These are phyloP conservation scores for Danio kyathit DNA, from an alignment of 2,797 vertebrate species.

Conservation along the genomic window DNA sequence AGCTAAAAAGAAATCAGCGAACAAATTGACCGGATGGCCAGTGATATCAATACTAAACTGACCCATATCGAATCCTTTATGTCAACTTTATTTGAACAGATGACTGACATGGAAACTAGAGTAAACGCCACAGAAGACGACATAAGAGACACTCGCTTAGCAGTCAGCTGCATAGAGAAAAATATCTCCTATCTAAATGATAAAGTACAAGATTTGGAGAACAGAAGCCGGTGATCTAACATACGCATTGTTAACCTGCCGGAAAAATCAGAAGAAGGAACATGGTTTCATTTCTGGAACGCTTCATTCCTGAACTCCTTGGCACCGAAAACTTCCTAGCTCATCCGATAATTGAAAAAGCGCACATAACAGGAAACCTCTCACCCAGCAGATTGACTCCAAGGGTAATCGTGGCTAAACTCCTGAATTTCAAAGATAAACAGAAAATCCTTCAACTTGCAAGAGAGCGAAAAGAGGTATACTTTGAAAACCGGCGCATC, in stretches of 20 bases:
- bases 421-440: not conserved
- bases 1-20: no score
- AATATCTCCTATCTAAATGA: not conserved
- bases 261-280: not conserved
- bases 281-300: constrained; percentile 1
- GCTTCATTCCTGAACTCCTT: no score
- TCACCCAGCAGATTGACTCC: not conserved
- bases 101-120: not conserved
- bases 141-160: not conserved
- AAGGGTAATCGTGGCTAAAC: not conserved
- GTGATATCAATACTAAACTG: no score
- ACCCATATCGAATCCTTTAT: not conserved
- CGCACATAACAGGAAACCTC: not conserved
- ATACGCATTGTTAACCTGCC: not conserved
- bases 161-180: not conserved
- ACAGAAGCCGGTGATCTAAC: not conserved
- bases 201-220: not conserved
- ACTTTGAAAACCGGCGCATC: not conserved
- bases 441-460: not conserved
- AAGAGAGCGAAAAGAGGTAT: not conserved
- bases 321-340: not conserved
- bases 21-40: no score
- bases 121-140: not conserved
- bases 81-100: not conserved
- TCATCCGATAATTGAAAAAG: not conserved